Evolutionary conservation across 2,113 vertebrate genomes (phyloP).

Genomic region (Nematolebias whitei): DNA sequence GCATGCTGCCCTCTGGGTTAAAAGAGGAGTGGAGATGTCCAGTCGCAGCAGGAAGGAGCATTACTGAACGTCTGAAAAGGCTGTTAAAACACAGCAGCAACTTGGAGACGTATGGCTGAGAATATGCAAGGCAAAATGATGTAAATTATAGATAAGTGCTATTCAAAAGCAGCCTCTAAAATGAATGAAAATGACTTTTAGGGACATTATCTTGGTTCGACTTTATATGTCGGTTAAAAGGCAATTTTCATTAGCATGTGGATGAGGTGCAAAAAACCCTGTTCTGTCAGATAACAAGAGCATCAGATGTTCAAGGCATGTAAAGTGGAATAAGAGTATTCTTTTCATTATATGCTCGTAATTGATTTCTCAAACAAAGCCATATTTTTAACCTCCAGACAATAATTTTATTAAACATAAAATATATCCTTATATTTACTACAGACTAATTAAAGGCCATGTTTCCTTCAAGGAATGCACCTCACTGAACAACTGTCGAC

Average conservation of each 20-base stretch:
- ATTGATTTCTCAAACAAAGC: slow-evolving; percentile 66
- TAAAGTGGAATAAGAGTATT: slow-evolving; percentile 53
- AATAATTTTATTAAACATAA: slow-evolving; percentile 54
- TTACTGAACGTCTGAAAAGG: slow-evolving; percentile 4
- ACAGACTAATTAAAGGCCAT: slow-evolving; percentile 20
- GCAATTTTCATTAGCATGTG: slow-evolving; percentile 35
- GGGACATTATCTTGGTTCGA: slow-evolving; percentile 15
- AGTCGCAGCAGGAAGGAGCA: slow-evolving; percentile 20
- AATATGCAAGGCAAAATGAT: slow-evolving; percentile 10
- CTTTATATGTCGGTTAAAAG: slow-evolving; percentile 45
- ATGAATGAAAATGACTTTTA: slow-evolving; percentile 45
- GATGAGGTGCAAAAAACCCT: slow-evolving; percentile 8
- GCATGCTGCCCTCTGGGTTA: slow-evolving; percentile 16
- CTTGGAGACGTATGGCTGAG: not conserved
- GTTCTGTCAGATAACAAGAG: slow-evolving; percentile 37
- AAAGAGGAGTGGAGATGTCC: not conserved
- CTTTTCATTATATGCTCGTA: slow-evolving; percentile 64
- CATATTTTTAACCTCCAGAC: slow-evolving; percentile 22
- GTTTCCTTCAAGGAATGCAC: too few relatives aligned
- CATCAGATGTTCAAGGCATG: slow-evolving; percentile 45
- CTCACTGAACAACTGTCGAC: too few relatives aligned
- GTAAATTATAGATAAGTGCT: slow-evolving; percentile 47
- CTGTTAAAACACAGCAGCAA: not conserved
- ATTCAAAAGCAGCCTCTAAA: slow-evolving; percentile 29
- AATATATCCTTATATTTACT: slow-evolving; percentile 25